phyloP scores from a whole-genome alignment of 2,888 invertebrate species.

The Lottia scabra region DNA sequence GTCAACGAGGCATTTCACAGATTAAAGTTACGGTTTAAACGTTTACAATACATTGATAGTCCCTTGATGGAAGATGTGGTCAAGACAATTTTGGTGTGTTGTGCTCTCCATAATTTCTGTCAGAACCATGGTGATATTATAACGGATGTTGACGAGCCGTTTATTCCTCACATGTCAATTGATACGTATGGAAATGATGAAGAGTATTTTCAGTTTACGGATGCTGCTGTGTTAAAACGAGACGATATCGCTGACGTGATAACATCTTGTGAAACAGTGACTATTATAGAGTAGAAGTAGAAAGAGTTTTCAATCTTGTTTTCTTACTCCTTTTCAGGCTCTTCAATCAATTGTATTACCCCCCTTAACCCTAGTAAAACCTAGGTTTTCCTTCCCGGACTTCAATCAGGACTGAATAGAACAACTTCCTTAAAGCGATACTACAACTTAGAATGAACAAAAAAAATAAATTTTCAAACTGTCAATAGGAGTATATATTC shows the following conservation, averaged over 20 bases:
- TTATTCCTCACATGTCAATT: neutral
- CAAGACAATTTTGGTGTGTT: constrained; percentile 25
- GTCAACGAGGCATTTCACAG: neutral
- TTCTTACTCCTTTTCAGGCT: too few relatives aligned
- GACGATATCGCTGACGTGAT: neutral
- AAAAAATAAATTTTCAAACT: too few relatives aligned
- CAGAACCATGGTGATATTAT: constrained; percentile 17
- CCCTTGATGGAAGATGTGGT: constrained; percentile 26
- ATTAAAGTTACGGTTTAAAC: constrained; percentile 24
- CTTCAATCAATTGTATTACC: too few relatives aligned
- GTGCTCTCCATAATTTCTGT: constrained; percentile 29
- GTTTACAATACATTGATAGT: constrained; percentile 23
- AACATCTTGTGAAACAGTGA: too few relatives aligned
- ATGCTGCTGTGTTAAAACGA: neutral
- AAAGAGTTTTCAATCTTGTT: too few relatives aligned
- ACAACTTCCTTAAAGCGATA: too few relatives aligned
- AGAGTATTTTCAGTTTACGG: neutral
- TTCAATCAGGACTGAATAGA: too few relatives aligned
- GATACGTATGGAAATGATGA: neutral
- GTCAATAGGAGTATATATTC: too few relatives aligned
- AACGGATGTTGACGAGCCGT: neutral
- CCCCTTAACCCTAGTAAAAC: too few relatives aligned
- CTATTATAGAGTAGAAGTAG: too few relatives aligned
- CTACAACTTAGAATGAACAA: too few relatives aligned
- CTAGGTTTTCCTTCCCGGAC: too few relatives aligned